Evolutionary conservation across 2,797 vertebrate species (phyloP).

Genomic region (Leptodactylus fallax): DNA sequence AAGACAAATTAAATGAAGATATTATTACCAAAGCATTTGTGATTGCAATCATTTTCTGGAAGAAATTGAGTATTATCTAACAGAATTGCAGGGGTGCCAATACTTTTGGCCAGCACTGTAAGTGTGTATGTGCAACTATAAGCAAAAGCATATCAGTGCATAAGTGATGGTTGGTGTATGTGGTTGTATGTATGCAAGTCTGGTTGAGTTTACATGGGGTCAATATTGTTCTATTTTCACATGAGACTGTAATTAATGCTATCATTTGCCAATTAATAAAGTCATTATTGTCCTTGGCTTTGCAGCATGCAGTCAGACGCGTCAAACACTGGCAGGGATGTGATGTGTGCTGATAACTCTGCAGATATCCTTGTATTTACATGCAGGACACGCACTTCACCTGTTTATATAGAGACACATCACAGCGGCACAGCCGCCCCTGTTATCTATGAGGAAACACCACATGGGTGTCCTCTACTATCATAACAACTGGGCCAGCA

Average conservation of each 20-base stretch:
- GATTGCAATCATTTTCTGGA: too few species aligned
- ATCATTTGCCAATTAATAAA: slow-evolving; percentile 64
- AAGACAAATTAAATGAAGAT: too few species aligned
- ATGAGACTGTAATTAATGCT: slow-evolving; percentile 1
- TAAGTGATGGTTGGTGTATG: not conserved
- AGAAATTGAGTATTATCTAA: too few species aligned
- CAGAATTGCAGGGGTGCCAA: too few species aligned
- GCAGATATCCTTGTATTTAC: slow-evolving; percentile 68
- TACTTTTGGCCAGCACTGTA: too few species aligned
- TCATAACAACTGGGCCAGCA: slow-evolving; percentile 61
- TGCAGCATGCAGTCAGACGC: not conserved
- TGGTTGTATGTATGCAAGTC: slow-evolving; percentile 62
- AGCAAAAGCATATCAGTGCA: not conserved
- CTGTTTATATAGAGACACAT: slow-evolving; percentile 76
- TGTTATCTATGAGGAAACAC: slow-evolving; percentile 80
- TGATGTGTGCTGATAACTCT: slow-evolving; percentile 70
- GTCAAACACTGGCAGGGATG: slow-evolving; percentile 66
- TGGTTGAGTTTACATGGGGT: not conserved
- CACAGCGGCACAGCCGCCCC: slow-evolving; percentile 63
- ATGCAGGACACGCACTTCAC: slow-evolving; percentile 69
- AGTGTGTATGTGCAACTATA: not conserved
- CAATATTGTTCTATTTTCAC: not conserved
- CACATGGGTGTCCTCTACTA: slow-evolving; percentile 68
- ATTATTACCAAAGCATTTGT: too few species aligned
- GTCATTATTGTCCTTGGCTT: slow-evolving; percentile 68